These are phyloP conservation scores for Gorsachius goisagi DNA, from an alignment of 2,113 vertebrate genomes.

Conservation along the genomic window DNA sequence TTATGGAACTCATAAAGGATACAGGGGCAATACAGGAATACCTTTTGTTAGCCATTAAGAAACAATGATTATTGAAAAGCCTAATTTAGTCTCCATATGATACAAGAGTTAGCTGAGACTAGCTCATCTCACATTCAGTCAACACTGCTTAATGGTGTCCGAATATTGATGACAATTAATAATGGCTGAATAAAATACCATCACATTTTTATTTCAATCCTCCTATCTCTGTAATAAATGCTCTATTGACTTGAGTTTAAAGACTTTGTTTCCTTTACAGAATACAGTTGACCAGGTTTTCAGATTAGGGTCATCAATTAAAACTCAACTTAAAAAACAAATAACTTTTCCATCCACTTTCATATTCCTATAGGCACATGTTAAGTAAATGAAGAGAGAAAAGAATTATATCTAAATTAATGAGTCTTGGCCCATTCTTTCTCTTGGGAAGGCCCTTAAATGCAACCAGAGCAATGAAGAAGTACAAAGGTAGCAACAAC, in stretches of 20 bases:
- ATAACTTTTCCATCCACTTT: background rate
- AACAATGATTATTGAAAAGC: conserved; percentile 67
- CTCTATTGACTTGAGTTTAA: background rate
- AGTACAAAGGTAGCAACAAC: background rate
- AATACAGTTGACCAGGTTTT: background rate
- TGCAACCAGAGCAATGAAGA: background rate
- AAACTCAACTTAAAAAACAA: background rate
- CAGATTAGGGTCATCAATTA: background rate
- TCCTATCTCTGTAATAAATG: background rate
- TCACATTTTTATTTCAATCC: background rate
- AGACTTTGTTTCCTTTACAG: background rate
- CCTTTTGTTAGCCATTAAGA: conserved; percentile 65
- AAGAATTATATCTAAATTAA: background rate
- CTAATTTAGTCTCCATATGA: conserved; percentile 60
- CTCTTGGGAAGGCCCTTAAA: background rate
- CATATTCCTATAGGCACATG: background rate
- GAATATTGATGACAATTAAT: conserved; percentile 36
- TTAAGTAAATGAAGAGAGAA: background rate
- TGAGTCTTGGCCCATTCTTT: background rate
- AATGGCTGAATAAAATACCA: conserved; percentile 11
- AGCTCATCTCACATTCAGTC: conserved; percentile 51
- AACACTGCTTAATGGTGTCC: conserved; percentile 33
- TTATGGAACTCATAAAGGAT: conserved; percentile 71
- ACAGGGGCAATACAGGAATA: conserved; percentile 47
- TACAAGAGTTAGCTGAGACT: conserved; percentile 40